phyloP scores from a whole-genome alignment of 2,113 vertebrate genomes.

The Microcebus ravelobensis region DNA sequence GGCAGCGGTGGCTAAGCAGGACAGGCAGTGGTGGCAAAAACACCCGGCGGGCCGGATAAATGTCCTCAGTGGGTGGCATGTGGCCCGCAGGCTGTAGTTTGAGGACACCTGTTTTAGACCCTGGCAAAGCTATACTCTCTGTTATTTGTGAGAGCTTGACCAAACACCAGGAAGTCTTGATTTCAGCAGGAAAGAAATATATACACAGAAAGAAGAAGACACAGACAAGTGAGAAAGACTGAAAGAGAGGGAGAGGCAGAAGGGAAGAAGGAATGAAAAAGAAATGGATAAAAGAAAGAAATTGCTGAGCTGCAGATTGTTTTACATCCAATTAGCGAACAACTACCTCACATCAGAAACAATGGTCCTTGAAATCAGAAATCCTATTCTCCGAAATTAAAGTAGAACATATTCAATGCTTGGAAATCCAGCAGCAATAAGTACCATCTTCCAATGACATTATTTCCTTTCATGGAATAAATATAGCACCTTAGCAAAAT shows the following conservation, averaged over 20 bases:
- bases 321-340: neutral
- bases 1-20: too few relatives aligned
- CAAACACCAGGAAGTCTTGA: constrained; percentile 12
- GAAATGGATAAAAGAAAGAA: neutral
- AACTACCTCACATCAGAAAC: neutral
- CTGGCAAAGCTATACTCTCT: neutral
- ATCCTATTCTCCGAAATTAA: neutral
- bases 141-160: neutral
- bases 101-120: too few relatives aligned
- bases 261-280: neutral
- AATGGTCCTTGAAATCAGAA: neutral
- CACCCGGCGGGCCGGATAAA: too few relatives aligned
- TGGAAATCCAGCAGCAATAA: neutral
- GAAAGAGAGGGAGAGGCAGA: neutral
- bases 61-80: too few relatives aligned
- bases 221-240: neutral
- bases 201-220: neutral
- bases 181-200: constrained; percentile 5
- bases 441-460: neutral
- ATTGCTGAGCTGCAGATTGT: neutral
- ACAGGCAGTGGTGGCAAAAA: too few relatives aligned
- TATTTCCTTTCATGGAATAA: constrained; percentile 31
- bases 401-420: neutral
- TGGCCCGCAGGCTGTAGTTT: too few relatives aligned
- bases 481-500: constrained; percentile 21